Base-by-base conservation (phyloP, 2,888 invertebrate genomes). In the Volucella zonaria region DNA sequence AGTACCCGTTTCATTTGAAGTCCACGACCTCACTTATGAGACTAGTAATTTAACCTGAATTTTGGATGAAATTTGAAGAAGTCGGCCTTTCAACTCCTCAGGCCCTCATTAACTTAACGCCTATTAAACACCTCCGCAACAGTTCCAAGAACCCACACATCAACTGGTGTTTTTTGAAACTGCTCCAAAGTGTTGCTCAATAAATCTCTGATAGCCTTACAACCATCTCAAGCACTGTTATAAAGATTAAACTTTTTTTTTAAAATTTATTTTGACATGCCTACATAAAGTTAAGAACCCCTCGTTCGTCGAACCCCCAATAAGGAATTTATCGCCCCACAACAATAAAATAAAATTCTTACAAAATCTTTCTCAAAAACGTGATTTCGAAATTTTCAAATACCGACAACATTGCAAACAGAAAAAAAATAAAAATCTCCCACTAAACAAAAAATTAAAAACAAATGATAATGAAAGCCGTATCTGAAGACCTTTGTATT, bases 141-240 rank as follows among this genome's bases (percentile, higher is more conserved):
- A 31, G 31, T 31, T 6, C 31, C 31, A 31, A 31, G 10, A 23
- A 42, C 45, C 68, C 45, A 54, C 31, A 54, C 54, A 10, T 2
- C 1, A 54, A 43, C 31, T 12, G n/a, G 61, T n/a, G 8, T 14
- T 8, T 14, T 10, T 45, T 45, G 11, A 56, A 70, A 56, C 31
- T 31, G 0, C 31, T 31, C 31, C 31, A 31, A 56, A 64, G 8
- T 42, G 38, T 47, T 42, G 49, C 31, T 58, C 66, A 75, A 75
- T 66, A 75, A 75, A 75, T 66, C 49, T 75, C 49, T 75, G 58
- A 75, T 75, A 67, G 43, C 58, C 45, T 68, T 54, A 23, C 47
- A 47, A 77, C 70, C 70, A 68, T 47, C 68, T 77, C 31, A 42
- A 68, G 45, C 14, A 52, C 15, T 54, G 61, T 61, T 61, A 42